A percentile compares a stretch with the other conserved stretches of the same genome.
These are phyloP conservation scores for Catalaphyllia jardinei DNA, from an alignment of 64 coral and sea anemone species.

Conservation along the genomic window DNA sequence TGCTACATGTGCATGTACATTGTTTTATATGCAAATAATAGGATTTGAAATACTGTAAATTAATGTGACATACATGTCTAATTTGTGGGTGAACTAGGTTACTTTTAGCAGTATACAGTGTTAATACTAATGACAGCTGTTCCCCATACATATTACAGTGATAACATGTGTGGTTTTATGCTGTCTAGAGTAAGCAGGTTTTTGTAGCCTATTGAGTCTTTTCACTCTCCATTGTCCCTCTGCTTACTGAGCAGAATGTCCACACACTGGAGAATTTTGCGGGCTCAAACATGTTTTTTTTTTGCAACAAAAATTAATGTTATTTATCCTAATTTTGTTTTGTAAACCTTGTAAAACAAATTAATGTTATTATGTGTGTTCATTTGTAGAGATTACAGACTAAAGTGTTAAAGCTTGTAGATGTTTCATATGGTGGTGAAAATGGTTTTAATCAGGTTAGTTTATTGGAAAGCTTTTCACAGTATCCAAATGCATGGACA, in stretches of 20 bases:
- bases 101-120: neutral
- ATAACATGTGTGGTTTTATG: constrained; percentile 86
- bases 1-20: too few species aligned
- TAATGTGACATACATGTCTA: too few species aligned
- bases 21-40: too few species aligned
- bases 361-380: too few species aligned
- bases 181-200: constrained; percentile 77
- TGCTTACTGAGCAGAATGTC: neutral
- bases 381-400: constrained; percentile 78
- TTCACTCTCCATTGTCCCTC: constrained; percentile 89
- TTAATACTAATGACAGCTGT: constrained; percentile 76
- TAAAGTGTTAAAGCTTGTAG: constrained; percentile 94
- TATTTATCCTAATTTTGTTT: neutral
- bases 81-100: too few species aligned
- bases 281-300: neutral
- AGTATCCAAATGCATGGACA: too few species aligned
- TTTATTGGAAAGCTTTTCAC: neutral
- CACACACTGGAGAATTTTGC: constrained; percentile 82
- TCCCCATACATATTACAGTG: constrained; percentile 70
- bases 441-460: constrained; percentile 99
- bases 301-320: neutral
- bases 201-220: constrained; percentile 42
- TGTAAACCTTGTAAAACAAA: neutral
- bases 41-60: too few species aligned
- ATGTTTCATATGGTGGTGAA: constrained; percentile 99